Evolutionary conservation across 2,888 invertebrate genomes (phyloP).

Genomic region (Zeuzera pyrina): DNA sequence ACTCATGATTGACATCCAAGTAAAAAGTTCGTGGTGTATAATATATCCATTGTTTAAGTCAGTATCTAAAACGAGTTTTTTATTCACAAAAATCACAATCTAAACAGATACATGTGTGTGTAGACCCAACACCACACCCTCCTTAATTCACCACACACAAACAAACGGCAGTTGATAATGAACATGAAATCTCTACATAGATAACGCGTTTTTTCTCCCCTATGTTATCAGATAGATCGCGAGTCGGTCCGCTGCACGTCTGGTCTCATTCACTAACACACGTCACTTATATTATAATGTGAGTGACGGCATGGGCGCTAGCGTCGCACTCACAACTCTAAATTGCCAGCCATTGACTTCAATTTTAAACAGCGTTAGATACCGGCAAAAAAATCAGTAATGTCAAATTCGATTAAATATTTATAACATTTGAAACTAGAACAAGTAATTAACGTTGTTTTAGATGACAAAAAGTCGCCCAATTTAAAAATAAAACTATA

Average conservation of each 20-base stretch:
- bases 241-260: conserved; percentile 16
- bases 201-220: conserved; percentile 32
- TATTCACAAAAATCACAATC: not conserved
- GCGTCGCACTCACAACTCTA: not conserved
- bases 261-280: conserved; percentile 19
- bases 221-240: conserved; percentile 32
- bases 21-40: no score
- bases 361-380: no score
- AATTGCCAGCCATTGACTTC: no score
- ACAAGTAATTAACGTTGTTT: no score
- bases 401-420: no score
- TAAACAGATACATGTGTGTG: not conserved
- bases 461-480: no score
- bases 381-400: no score
- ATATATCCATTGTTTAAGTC: not conserved
- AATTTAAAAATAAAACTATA: no score
- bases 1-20: no score
- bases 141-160: conserved; percentile 15
- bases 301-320: not conserved
- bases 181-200: conserved; percentile 54
- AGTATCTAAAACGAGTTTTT: not conserved
- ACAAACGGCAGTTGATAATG: conserved; percentile 46
- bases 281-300: conserved; percentile 8
- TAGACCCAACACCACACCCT: conserved; percentile 5
- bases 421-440: no score